Percentiles rank a stretch among this genome's conserved stretches.
These are phyloP conservation scores for Sebastes elongatus DNA, from an alignment of 2,797 vertebrate genomes.

Conservation along the genomic window DNA sequence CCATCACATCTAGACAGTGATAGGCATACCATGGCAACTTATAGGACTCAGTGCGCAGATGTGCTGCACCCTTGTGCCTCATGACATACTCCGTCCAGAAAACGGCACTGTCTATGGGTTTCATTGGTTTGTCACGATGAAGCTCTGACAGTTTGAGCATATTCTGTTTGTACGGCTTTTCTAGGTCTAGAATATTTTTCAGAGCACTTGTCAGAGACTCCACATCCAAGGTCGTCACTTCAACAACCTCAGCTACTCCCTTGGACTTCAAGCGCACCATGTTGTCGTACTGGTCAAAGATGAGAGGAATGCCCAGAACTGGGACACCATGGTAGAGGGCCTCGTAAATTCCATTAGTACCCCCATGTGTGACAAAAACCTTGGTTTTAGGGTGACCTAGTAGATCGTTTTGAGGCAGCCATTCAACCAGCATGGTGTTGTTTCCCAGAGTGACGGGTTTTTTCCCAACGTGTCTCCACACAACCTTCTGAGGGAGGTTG, in stretches of 20 bases:
- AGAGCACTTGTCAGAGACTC: conserved; percentile 51
- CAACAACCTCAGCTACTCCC: conserved; percentile 52
- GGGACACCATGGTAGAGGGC: conserved; percentile 72
- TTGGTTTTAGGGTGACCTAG: conserved; percentile 75
- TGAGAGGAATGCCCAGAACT: conserved; percentile 68
- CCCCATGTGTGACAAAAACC: conserved; percentile 72
- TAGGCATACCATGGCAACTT: conserved; percentile 66
- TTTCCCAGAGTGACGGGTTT: conserved; percentile 54
- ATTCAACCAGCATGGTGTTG: conserved; percentile 74
- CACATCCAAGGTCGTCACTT: conserved; percentile 53
- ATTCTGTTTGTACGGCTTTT: conserved; percentile 57
- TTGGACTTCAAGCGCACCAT: conserved; percentile 53
- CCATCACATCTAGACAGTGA: conserved; percentile 61
- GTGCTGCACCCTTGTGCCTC: conserved; percentile 65
- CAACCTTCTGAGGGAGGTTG: conserved; percentile 69
- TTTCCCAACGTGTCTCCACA: conserved; percentile 69
- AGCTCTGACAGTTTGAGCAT: conserved; percentile 67
- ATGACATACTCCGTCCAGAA: conserved; percentile 73
- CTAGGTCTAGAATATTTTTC: conserved; percentile 58
- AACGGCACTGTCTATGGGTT: conserved; percentile 63
- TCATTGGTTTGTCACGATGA: conserved; percentile 63
- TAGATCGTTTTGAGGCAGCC: conserved; percentile 77
- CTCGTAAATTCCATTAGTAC: conserved; percentile 73
- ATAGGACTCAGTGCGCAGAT: conserved; percentile 62
- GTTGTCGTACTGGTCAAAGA: conserved; percentile 74